Percentiles rank a stretch among this genome's conserved stretches.
Conservation (phyloP, 2,113 vertebrate species). For the Microtus montanus region DNA sequence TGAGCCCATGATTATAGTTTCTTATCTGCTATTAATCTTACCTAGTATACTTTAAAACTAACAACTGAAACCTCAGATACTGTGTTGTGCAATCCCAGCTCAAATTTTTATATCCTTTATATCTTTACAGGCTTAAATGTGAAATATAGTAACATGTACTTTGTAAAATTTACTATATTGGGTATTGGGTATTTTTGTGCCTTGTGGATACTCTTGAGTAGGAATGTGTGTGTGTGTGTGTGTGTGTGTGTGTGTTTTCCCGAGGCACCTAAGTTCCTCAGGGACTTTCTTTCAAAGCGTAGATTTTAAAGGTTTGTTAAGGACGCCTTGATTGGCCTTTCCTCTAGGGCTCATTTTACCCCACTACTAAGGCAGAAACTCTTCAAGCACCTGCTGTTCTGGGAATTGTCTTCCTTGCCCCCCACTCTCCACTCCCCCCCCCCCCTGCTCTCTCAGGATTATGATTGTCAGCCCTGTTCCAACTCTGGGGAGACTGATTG, state of each 20-base stretch:
- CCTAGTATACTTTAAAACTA: not conserved
- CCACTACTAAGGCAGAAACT: not conserved
- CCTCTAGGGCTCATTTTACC: not conserved
- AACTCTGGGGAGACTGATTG: not conserved
- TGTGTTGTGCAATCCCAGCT: not conserved
- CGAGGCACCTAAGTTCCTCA: not conserved
- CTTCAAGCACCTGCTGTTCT: not conserved
- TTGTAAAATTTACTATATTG: not conserved
- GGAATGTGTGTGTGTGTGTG: not conserved
- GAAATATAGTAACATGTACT: not conserved
- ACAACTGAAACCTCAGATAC: not conserved
- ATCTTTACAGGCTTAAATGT: constrained; percentile 11
- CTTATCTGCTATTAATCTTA: not conserved
- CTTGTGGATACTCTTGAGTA: not conserved
- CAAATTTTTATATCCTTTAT: not conserved
- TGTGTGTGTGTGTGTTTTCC: not conserved
- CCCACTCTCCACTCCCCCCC: too few species aligned
- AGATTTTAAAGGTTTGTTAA: not conserved
- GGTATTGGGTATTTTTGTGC: not conserved
- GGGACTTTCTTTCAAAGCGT: not conserved
- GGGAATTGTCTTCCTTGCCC: not conserved
- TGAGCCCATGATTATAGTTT: not conserved
- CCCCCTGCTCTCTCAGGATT: too few species aligned
- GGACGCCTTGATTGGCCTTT: not conserved
- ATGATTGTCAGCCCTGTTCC: not conserved